A percentile compares a stretch with the other conserved stretches of the same genome.
Evolutionary conservation across 2,888 invertebrate genomes (phyloP).

Genomic region (Cataglyphis rosenhaueri): DNA sequence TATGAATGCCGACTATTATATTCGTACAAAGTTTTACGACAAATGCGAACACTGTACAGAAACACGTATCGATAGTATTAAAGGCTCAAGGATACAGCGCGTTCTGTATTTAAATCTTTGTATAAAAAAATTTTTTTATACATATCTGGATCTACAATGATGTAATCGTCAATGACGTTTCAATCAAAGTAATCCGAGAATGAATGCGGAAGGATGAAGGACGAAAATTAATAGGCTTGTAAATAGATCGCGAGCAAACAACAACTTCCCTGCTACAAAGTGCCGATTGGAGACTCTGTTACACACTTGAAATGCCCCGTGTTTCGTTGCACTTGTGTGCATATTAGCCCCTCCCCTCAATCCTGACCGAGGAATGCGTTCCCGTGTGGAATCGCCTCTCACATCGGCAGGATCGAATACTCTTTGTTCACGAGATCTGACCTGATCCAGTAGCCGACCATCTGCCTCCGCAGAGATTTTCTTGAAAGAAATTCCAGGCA

Average conservation of each 20-base stretch:
- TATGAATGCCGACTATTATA: conserved; percentile 34
- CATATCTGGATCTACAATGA: conserved; percentile 17
- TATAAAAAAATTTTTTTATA: neutral
- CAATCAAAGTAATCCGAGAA: conserved; percentile 1
- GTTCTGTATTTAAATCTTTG: neutral
- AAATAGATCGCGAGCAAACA: conserved; percentile 14
- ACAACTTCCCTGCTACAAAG: conserved; percentile 35
- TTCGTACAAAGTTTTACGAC: neutral
- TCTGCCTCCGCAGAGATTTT: conserved; percentile 49
- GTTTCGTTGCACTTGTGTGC: conserved; percentile 44
- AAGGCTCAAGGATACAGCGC: conserved; percentile 9
- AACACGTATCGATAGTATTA: neutral
- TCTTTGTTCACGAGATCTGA: conserved; percentile 56
- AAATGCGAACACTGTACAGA: neutral
- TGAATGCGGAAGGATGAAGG: conserved; percentile 46
- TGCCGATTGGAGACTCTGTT: conserved; percentile 38
- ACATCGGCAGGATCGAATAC: conserved; percentile 12
- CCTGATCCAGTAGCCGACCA: conserved; percentile 50
- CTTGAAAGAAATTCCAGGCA: conserved; percentile 34
- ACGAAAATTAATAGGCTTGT: conserved; percentile 25
- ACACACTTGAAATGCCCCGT: conserved; percentile 31
- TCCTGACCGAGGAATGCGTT: conserved; percentile 56
- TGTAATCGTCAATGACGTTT: conserved; percentile 13
- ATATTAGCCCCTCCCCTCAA: conserved; percentile 28
- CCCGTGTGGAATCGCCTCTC: conserved; percentile 9